phyloP scores from a whole-genome alignment of 1,140 invertebrate genomes.

The Temnothorax curvispinosus region DNA sequence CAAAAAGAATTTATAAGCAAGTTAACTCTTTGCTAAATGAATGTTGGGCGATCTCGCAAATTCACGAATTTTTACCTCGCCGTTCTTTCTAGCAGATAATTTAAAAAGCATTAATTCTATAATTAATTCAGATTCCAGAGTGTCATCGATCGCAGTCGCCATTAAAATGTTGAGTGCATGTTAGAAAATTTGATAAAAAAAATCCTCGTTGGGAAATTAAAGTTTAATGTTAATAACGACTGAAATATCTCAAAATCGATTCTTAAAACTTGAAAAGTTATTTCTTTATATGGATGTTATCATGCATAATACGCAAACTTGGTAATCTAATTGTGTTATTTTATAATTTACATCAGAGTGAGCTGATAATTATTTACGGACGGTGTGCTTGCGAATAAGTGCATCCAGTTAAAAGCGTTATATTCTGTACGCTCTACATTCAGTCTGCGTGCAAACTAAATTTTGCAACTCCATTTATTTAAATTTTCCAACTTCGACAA shows the following conservation, averaged over 20 bases:
- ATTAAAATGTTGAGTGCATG: not conserved
- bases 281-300: not conserved
- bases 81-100: not conserved
- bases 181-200: not conserved
- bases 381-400: not conserved
- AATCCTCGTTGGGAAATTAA: not conserved
- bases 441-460: constrained; percentile 32
- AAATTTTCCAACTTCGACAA: not conserved
- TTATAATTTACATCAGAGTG: not conserved
- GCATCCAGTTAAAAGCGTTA: not conserved
- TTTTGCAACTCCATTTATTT: constrained; percentile 24
- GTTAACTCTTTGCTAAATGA: not conserved
- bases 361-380: not conserved
- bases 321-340: not conserved
- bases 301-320: not conserved
- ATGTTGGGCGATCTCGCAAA: not conserved
- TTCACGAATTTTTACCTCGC: not conserved
- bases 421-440: not conserved
- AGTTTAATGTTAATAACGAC: not conserved
- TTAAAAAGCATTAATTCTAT: not conserved
- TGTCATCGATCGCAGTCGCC: not conserved
- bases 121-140: not conserved
- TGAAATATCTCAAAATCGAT: not conserved
- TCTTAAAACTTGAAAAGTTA: not conserved
- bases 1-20: constrained; percentile 18